Evolutionary conservation across 2,797 vertebrate genomes (phyloP).

Genomic region (Myripristis murdjan): DNA sequence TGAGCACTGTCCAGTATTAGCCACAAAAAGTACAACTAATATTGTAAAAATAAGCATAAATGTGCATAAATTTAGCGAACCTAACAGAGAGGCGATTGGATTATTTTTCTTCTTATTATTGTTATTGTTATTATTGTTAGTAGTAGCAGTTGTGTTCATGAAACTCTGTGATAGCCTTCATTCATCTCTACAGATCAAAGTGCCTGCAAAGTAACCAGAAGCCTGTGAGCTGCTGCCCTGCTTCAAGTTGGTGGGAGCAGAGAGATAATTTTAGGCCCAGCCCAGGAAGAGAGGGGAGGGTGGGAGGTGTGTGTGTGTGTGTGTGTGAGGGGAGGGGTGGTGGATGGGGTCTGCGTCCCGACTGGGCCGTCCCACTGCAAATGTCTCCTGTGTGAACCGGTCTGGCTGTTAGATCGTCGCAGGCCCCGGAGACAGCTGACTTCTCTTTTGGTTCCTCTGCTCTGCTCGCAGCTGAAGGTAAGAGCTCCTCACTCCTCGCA

Average conservation of each 20-base stretch:
- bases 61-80: no score
- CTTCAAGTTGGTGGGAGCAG: slow-evolving; percentile 41
- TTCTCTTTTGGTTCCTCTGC: slow-evolving; percentile 82
- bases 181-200: background rate
- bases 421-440: slow-evolving; percentile 83
- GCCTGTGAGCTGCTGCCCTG: no score
- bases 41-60: no score
- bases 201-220: background rate
- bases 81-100: no score
- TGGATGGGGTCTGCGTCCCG: slow-evolving; percentile 20
- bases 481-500: slow-evolving; percentile 62
- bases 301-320: no score
- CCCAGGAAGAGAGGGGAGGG: slow-evolving; percentile 60
- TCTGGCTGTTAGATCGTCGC: slow-evolving; percentile 87
- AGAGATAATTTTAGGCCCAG: slow-evolving; percentile 76
- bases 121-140: no score
- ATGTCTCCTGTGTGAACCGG: slow-evolving; percentile 81
- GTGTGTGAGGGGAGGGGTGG: background rate
- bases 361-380: slow-evolving; percentile 82
- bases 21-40: no score
- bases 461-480: slow-evolving; percentile 88
- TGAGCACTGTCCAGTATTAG: no score
- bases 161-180: no score
- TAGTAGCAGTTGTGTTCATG: no score
- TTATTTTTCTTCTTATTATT: no score